Conservation (phyloP, 2,113 vertebrate species). For the Tragelaphus scriptus region DNA sequence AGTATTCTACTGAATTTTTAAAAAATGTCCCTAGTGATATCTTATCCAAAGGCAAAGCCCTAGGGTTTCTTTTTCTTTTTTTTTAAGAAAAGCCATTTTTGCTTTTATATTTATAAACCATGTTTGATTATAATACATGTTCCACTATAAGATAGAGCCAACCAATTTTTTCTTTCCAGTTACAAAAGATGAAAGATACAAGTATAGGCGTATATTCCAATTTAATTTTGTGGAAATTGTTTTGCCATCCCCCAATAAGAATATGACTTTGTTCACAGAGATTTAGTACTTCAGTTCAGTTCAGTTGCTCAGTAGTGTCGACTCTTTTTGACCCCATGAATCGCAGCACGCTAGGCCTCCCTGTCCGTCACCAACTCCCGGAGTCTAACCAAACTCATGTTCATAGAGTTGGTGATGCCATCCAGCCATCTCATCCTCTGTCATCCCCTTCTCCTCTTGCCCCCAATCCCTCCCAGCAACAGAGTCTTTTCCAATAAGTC, state of each 20-base stretch:
- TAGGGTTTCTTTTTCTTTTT: slow-evolving; percentile 49
- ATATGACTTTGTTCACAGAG: slow-evolving; percentile 54
- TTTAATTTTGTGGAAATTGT: slow-evolving; percentile 49
- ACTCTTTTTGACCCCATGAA: no score
- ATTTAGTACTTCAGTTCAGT: background rate
- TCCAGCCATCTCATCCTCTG: no score
- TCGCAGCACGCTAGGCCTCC: no score
- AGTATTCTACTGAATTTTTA: slow-evolving; percentile 71
- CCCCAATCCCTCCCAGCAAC: no score
- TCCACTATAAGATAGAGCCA: slow-evolving; percentile 46
- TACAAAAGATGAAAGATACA: slow-evolving; percentile 48
- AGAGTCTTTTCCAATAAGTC: no score
- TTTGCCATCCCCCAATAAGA: slow-evolving; percentile 19
- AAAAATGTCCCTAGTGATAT: slow-evolving; percentile 59
- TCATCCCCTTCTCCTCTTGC: no score
- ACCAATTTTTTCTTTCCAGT: slow-evolving; percentile 44
- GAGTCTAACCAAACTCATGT: no score
- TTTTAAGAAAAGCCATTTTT: slow-evolving; percentile 41
- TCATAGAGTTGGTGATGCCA: no score
- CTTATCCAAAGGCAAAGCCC: slow-evolving; percentile 67
- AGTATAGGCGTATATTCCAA: slow-evolving; percentile 11
- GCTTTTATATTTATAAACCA: slow-evolving; percentile 64
- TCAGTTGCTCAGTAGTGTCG: no score
- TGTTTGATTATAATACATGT: slow-evolving; percentile 61
- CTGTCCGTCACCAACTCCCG: no score